These are phyloP conservation scores for Pollimyrus isidori DNA, from an alignment of 2,113 vertebrate genomes.

Conservation along the genomic window DNA sequence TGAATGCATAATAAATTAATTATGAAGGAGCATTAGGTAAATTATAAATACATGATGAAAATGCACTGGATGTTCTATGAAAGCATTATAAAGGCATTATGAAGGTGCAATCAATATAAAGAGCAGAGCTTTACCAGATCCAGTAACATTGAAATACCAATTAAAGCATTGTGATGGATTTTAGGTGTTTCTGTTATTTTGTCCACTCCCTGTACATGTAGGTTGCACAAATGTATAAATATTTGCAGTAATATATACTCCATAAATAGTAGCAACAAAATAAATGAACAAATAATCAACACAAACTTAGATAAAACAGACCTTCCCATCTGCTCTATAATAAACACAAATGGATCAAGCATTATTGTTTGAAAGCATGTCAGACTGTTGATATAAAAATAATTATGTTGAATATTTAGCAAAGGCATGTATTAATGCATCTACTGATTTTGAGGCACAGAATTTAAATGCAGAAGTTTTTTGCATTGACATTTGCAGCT, in stretches of 20 bases:
- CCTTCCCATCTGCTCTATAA: neutral
- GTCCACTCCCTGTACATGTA: neutral
- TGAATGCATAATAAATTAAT: neutral
- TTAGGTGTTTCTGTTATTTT: neutral
- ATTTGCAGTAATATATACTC: neutral
- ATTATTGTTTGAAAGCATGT: neutral
- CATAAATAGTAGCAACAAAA: neutral
- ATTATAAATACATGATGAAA: no score
- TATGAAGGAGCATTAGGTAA: neutral
- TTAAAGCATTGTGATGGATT: neutral
- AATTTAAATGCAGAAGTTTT: neutral
- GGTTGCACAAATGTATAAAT: neutral
- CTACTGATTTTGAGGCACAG: neutral
- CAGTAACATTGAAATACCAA: neutral
- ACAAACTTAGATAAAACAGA: neutral
- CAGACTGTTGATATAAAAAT: neutral
- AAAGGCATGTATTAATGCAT: neutral
- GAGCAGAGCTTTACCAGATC: neutral
- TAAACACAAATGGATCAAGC: neutral
- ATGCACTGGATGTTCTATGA: no score
- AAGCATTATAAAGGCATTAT: no score
- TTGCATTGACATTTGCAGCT: neutral
- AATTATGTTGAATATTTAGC: neutral
- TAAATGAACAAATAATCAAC: neutral
- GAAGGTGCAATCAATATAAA: neutral